Conservation (phyloP, 2,888 invertebrate species). For the Syrphus vitripennis region DNA sequence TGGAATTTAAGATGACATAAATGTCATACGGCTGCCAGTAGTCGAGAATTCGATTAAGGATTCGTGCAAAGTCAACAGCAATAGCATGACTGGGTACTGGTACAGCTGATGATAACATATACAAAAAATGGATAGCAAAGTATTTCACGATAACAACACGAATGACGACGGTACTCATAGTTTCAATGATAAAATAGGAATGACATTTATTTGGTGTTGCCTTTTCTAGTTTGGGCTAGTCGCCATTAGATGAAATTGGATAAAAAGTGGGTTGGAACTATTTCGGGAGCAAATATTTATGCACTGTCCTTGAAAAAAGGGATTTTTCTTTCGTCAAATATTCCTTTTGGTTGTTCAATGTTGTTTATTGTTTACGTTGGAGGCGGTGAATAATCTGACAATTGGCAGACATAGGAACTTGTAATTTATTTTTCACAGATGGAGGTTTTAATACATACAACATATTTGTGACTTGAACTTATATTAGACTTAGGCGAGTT, state of each 20-base stretch:
- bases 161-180: slow-evolving; percentile 12
- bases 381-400: background rate
- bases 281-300: background rate
- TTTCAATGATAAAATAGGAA: slow-evolving; percentile 3
- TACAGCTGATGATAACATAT: background rate
- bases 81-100: background rate
- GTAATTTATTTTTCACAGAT: background rate
- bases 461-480: background rate
- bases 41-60: slow-evolving; percentile 57
- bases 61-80: slow-evolving; percentile 10
- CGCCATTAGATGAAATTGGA: background rate
- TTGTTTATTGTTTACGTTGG: background rate
- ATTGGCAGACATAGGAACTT: background rate
- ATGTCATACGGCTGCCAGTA: slow-evolving; percentile 58
- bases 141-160: background rate
- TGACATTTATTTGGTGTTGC: background rate
- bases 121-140: slow-evolving; percentile 17
- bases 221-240: background rate
- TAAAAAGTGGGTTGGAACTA: background rate
- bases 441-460: no score
- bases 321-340: background rate
- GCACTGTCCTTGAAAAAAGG: no score
- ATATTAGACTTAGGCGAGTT: background rate
- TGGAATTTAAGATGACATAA: slow-evolving; percentile 60
- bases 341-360: background rate